Conservation (phyloP, 2,888 invertebrate genomes). For the Octonoba sinensis region DNA sequence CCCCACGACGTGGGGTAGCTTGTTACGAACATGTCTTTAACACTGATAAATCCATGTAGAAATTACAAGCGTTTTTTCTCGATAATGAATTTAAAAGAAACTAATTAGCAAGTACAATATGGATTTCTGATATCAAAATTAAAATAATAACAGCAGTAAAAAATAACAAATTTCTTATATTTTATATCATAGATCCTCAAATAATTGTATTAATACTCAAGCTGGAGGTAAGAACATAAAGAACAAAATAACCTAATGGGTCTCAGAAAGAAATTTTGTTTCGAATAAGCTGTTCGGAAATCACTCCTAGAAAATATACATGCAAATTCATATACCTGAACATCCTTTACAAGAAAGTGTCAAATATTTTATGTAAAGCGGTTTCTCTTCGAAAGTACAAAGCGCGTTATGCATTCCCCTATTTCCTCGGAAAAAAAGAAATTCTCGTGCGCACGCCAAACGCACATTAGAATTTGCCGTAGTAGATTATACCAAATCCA, state of each 20-base stretch:
- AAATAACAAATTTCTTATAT: too few species aligned
- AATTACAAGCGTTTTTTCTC: too few species aligned
- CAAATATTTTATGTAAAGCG: conserved; percentile 39
- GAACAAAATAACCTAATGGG: background rate
- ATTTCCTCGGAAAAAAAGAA: background rate
- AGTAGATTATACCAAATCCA: too few species aligned
- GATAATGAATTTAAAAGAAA: too few species aligned
- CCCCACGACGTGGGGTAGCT: too few species aligned
- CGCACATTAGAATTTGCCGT: conserved; percentile 35
- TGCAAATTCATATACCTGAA: conserved; percentile 30
- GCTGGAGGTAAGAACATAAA: background rate
- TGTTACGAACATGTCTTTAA: too few species aligned
- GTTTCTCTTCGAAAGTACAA: conserved; percentile 11
- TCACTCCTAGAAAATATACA: conserved; percentile 46
- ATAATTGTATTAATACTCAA: background rate
- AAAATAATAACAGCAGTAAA: too few species aligned
- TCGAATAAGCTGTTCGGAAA: conserved; percentile 9
- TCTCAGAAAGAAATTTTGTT: too few species aligned
- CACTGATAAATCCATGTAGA: too few species aligned
- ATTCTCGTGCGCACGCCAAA: conserved; percentile 42
- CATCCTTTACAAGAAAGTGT: conserved; percentile 19
- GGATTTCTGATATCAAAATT: too few species aligned
- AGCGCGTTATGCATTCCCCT: background rate
- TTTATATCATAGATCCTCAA: too few species aligned
- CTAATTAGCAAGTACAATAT: too few species aligned